These are phyloP conservation scores for Melieria crassipennis DNA, from an alignment of 2,888 invertebrate species.

Conservation along the genomic window DNA sequence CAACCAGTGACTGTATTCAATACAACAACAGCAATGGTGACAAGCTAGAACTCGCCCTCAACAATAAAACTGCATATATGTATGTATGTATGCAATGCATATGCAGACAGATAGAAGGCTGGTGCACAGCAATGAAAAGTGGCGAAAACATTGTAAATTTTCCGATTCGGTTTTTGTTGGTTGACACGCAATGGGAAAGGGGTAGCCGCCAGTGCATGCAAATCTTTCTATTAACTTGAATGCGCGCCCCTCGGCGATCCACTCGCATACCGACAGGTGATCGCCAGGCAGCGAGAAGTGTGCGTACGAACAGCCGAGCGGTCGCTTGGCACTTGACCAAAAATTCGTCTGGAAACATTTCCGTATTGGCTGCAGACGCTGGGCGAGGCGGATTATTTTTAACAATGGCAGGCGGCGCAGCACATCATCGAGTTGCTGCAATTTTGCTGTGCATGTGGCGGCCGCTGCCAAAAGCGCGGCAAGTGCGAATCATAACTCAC, in stretches of 20 bases:
- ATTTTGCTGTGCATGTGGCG: neutral
- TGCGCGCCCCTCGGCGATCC: neutral
- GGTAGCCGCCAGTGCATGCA: too few species aligned
- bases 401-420: neutral
- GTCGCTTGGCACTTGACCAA: constrained; percentile 35
- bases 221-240: neutral
- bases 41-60: neutral
- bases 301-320: neutral
- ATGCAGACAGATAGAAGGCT: neutral
- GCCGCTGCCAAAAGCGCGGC: neutral
- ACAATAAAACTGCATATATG: constrained; percentile 21
- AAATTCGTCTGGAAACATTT: constrained; percentile 37
- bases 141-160: too few species aligned
- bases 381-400: neutral
- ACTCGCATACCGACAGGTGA: constrained; percentile 20
- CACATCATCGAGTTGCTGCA: neutral
- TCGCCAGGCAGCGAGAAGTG: constrained; percentile 28
- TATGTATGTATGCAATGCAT: neutral
- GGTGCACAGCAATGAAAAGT: too few species aligned
- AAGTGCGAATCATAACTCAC: neutral
- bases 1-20: too few species aligned
- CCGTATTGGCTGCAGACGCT: constrained; percentile 22
- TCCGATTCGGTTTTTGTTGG: too few species aligned
- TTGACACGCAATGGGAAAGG: too few species aligned
- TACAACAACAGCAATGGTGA: neutral